These are phyloP conservation scores for Vimba vimba DNA, from an alignment of 2,113 vertebrate genomes.

Conservation along the genomic window DNA sequence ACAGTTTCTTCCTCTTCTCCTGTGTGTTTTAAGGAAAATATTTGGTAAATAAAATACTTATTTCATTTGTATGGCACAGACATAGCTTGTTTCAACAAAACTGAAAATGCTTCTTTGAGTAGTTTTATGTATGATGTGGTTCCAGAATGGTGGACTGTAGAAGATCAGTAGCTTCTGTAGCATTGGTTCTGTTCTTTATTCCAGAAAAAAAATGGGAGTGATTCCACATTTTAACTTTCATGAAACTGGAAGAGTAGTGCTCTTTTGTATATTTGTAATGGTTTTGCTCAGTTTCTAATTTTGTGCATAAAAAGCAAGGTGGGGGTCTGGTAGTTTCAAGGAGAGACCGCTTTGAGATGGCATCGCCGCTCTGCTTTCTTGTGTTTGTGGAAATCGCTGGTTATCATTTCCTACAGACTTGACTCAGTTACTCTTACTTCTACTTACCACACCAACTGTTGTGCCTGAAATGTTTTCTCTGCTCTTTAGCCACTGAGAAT, in stretches of 20 bases:
- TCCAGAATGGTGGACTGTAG: neutral
- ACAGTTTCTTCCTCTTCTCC: neutral
- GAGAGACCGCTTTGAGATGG: neutral
- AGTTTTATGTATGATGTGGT: conserved; percentile 1
- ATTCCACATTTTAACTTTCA: conserved; percentile 10
- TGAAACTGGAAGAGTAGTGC: neutral
- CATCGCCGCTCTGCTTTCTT: neutral
- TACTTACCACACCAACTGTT: conserved; percentile 36
- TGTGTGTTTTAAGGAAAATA: neutral
- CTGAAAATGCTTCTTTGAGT: neutral
- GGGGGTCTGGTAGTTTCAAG: neutral
- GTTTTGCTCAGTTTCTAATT: conserved; percentile 9
- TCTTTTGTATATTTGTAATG: conserved; percentile 46
- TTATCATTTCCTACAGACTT: conserved; percentile 17
- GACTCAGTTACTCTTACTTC: conserved; percentile 22
- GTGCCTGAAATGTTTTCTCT: conserved; percentile 49
- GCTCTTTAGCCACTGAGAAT: conserved; percentile 58
- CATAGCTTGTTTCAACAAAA: neutral
- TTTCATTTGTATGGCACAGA: neutral
- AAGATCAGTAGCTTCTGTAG: conserved; percentile 32
- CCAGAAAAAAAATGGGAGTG: neutral
- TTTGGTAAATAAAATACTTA: neutral
- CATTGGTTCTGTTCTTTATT: conserved; percentile 10
- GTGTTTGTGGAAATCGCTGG: neutral
- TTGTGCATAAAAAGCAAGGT: neutral